Evolutionary conservation across 35 echinoderm and acorn worm genomes (phyloP), one percentile per base, ranked within the genome.

Genomic region (Holothuria glaberrima): DNA sequence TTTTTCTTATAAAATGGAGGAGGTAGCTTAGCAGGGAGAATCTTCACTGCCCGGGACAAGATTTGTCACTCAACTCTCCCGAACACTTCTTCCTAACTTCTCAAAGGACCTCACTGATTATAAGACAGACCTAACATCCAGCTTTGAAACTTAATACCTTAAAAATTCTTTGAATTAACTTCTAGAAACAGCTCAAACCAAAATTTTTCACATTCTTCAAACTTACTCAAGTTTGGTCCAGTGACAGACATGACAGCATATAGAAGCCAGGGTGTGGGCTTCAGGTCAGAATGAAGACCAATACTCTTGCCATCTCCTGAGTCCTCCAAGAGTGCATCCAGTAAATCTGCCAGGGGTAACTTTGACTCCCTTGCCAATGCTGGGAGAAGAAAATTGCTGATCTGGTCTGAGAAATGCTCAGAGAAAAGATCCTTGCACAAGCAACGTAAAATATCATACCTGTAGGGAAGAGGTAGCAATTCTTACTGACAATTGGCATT

Each of bases 351-450:
- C 18, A 87, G 61, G 41, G 85, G 85, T 25, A 87, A 33, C 20
- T 68, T 17, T 20, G 85, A 67, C 25, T 71, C 67, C 66, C 12
- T 18, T 21, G 85, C 63, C 34, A 70, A 19, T 9, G 66, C 66
- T 1, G 85, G 85, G 24, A 87, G 85, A 28, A 87, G 85, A 29
- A 87, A 87, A 71, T 71, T 68, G n/a, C 85, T 87, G 31, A 87
- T 50, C 66, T 87, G 85, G 5, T 87, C 85, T 14, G 85, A 87
- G 63, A 69, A 87, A 21, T 48, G 85, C 20, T 87, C 61, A 18
- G 85, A 87, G 35, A 87, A 71, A 5, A 87, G 44, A 34, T 71
- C 85, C 66, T 70, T 67, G 61, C 85, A 87, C 64, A 87, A 18
- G 30, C 7, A 50, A 57, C 85, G 65, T 9, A 87, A 62, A 35